A percentile compares a stretch with the other conserved stretches of the same genome.
phyloP scores from a whole-genome alignment of 2,797 vertebrate genomes.

The Aulostomus chinensis region DNA sequence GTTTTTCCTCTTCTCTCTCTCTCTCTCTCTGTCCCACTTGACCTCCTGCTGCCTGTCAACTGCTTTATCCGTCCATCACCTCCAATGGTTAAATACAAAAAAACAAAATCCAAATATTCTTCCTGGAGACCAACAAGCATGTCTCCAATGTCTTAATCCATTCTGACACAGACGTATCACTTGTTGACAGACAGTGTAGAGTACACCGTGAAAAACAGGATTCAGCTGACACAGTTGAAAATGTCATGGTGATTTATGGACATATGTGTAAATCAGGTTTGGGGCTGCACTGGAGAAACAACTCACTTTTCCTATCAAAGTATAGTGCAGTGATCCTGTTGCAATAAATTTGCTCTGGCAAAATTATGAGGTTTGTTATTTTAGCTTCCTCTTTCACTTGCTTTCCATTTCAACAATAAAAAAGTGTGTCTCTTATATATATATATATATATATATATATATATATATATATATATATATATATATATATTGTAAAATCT shows the following conservation, averaged over 20 bases:
- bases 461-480: too few species aligned
- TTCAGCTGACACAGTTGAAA: constrained; percentile 74
- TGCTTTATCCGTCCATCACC: constrained; percentile 12
- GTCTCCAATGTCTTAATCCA: constrained; percentile 63
- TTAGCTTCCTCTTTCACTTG: constrained; percentile 71
- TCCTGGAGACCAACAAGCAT: constrained; percentile 25
- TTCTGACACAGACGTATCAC: constrained; percentile 63
- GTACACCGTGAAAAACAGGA: constrained; percentile 71
- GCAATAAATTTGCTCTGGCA: constrained; percentile 66
- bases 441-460: too few species aligned
- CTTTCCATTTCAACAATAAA: constrained; percentile 69
- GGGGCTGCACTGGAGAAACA: constrained; percentile 50
- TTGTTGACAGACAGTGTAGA: constrained; percentile 65
- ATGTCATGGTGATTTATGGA: constrained; percentile 73
- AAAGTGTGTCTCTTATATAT: constrained; percentile 60
- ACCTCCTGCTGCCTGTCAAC: constrained; percentile 19
- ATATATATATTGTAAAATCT: too few species aligned
- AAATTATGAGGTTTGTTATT: constrained; percentile 69
- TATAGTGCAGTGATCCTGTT: constrained; percentile 37
- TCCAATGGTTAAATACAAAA: constrained; percentile 38
- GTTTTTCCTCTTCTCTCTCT: constrained; percentile 32
- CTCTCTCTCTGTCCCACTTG: constrained; percentile 27
- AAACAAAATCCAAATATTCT: constrained; percentile 34
- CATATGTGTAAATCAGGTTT: constrained; percentile 64
- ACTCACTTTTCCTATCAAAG: constrained; percentile 62